phyloP scores from a whole-genome alignment of 2,113 vertebrate species.

The Rhabdornis inornatus region DNA sequence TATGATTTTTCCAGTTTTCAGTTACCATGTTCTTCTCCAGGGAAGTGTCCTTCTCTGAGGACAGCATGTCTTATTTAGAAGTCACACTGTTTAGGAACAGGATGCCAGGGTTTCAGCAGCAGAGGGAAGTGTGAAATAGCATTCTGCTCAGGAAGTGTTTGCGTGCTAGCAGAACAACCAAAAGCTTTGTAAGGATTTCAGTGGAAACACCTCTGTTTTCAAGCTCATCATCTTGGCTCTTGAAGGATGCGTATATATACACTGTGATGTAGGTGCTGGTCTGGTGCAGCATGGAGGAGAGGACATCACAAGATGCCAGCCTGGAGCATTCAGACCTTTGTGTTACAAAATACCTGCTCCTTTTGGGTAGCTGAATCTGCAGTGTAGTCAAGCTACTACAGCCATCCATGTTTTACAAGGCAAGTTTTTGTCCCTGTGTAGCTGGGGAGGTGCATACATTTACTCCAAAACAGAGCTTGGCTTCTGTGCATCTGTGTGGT shows the following conservation, averaged over 20 bases:
- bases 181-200: neutral
- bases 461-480: neutral
- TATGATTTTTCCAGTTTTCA: neutral
- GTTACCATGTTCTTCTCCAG: neutral
- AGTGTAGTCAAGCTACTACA: neutral
- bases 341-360: neutral
- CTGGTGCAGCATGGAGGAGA: neutral
- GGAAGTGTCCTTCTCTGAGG: neutral
- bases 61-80: neutral
- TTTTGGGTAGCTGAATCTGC: neutral
- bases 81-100: neutral
- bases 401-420: neutral
- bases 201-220: neutral
- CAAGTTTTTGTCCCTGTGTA: neutral
- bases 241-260: neutral
- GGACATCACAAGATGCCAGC: neutral
- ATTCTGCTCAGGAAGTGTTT: neutral
- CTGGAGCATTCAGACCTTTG: neutral
- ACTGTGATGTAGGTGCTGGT: accelerated
- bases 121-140: neutral
- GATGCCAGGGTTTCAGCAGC: neutral
- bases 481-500: neutral
- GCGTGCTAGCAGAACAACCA: neutral
- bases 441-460: neutral
- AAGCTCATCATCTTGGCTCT: neutral